Evolutionary conservation across 2,797 vertebrate species (phyloP).

Genomic region (Triplophysa yarkandensis): DNA sequence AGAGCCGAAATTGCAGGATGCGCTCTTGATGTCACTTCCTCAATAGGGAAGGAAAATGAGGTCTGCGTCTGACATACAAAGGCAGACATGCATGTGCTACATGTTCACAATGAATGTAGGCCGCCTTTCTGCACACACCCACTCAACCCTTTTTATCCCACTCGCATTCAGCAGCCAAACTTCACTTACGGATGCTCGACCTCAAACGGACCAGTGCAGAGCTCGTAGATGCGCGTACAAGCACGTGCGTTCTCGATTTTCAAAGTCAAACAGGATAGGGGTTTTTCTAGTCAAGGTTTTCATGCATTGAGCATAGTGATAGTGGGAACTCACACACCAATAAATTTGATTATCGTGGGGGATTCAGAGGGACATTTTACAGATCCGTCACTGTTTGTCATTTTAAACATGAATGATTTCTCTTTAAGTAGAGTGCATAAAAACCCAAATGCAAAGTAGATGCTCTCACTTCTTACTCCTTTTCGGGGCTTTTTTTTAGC

Average conservation of each 20-base stretch:
- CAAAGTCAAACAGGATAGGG: neutral
- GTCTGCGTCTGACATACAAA: conserved; percentile 42
- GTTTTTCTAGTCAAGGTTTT: neutral
- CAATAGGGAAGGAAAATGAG: conserved; percentile 40
- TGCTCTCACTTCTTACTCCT: neutral
- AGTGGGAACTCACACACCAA: neutral
- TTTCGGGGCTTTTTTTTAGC: conserved; percentile 20
- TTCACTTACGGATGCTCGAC: neutral
- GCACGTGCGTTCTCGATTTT: conserved; percentile 10
- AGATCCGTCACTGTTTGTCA: neutral
- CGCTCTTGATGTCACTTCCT: conserved; percentile 54
- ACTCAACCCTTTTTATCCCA: conserved; percentile 24
- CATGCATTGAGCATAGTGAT: neutral
- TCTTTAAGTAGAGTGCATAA: neutral
- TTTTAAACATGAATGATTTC: neutral
- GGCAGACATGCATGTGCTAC: conserved; percentile 35
- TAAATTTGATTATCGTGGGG: neutral
- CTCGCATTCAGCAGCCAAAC: conserved; percentile 1
- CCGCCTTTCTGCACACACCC: conserved; percentile 45
- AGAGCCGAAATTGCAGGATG: conserved; percentile 30
- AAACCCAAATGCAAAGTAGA: neutral
- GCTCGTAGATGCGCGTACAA: neutral
- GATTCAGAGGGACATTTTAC: neutral
- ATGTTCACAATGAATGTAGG: conserved; percentile 50
- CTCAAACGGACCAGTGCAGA: conserved; percentile 24